Evolutionary conservation across 2,797 vertebrate genomes (phyloP).

Genomic region (Cossypha heuglini): DNA sequence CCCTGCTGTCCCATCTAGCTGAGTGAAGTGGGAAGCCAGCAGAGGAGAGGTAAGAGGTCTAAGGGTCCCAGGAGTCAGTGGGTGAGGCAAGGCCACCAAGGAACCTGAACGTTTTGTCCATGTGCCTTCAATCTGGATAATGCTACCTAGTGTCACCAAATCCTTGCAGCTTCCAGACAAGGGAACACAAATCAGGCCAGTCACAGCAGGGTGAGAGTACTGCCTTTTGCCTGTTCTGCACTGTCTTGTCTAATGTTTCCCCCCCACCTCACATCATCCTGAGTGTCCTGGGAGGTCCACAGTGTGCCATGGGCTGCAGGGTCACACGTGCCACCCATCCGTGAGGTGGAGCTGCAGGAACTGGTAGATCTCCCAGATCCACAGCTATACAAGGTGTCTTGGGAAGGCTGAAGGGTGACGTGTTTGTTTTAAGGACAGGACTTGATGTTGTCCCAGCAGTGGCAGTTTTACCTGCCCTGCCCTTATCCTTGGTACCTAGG

Average conservation of each 20-base stretch:
- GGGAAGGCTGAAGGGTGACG: neutral
- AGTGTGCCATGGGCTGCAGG: rapidly evolving
- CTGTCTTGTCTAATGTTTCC: rapidly evolving
- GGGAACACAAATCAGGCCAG: neutral
- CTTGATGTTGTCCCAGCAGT: neutral
- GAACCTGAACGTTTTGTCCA: neutral
- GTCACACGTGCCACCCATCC: rapidly evolving
- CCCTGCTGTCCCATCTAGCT: neutral
- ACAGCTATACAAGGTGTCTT: neutral
- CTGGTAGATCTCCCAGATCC: rapidly evolving
- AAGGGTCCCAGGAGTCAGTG: neutral
- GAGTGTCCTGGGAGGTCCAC: no score
- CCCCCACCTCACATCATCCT: rapidly evolving
- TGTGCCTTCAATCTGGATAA: neutral
- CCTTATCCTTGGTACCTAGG: rapidly evolving
- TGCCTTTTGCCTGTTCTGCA: neutral
- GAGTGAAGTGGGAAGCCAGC: neutral
- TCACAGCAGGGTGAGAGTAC: no score
- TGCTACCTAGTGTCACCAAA: neutral
- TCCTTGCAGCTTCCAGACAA: neutral
- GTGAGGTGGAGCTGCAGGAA: neutral
- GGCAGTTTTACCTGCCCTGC: neutral
- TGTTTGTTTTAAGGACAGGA: rapidly evolving
- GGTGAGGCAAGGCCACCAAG: neutral
- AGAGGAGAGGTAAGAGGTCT: neutral